Base-by-base conservation (phyloP, 2,888 invertebrate species). In the Chloromyia formosa region DNA sequence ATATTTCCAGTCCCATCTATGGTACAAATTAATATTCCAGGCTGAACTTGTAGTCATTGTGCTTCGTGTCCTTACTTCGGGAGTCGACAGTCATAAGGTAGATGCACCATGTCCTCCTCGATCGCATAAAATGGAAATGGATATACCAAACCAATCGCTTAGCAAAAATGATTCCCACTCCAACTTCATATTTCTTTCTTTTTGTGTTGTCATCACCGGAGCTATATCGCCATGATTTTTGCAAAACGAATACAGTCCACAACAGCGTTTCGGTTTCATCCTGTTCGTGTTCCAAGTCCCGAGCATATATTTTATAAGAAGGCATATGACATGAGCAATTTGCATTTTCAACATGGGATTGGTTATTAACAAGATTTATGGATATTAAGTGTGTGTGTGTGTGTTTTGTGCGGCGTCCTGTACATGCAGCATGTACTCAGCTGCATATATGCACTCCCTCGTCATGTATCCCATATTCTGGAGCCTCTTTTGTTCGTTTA, bases 281-380 rank as follows among this genome's bases (percentile, higher is more conserved):
- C 66, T 49, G 42, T 35, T 49, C 66, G 45, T 66, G 49, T 66
- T 23, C 49, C 9, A 22, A 60, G 16, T 9, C 53, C 42, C 14
- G 49, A 60, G 27, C 16, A 74, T 40, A 74, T 74, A 74, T 74
- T 66, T 74, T 74, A 74, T 64, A 64, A 74, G 74, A 54, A 35
- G 79, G 80, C 80, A 80, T 80, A 81, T 81, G 81, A 82, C 83
- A 83, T 82, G 82, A 83, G 81, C 83, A 84, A 84, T 84, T 84
- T 84, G 84, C 84, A 84, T 84, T 82, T 82, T 78, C 81, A 82
- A 79, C 82, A 82, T 81, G 80, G 79, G 84, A 84, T 84, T 84
- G 84, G 84, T 83, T 84, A 84, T 84, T 83, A 83, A 83, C 81
- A 81, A 83, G 81, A 82, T 83, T 84, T 84, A 83, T 84, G 83